phyloP scores from a whole-genome alignment of 2,888 invertebrate genomes.

The Ashinkailepas kermadecensis region DNA sequence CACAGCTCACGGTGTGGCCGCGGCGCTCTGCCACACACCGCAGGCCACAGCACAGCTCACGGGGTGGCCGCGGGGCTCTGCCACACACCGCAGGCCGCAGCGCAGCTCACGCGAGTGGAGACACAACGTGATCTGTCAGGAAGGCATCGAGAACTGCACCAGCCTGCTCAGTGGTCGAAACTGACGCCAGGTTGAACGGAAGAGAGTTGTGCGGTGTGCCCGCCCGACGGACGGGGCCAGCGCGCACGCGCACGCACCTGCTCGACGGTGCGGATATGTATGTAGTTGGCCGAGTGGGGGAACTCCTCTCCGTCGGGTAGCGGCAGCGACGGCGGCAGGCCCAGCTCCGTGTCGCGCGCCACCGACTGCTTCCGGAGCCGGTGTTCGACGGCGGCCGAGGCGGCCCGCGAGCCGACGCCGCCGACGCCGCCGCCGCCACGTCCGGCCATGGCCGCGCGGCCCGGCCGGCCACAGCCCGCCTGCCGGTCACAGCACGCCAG shows the following conservation, averaged over 20 bases:
- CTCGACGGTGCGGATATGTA: slow-evolving; percentile 3
- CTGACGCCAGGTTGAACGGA: no score
- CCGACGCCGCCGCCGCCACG: background rate
- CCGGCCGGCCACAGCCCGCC: background rate
- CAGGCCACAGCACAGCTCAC: no score
- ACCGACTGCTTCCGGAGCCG: background rate
- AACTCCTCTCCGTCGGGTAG: slow-evolving; percentile 16
- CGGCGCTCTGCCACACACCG: no score
- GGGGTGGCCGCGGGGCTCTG: no score
- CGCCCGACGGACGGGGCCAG: no score
- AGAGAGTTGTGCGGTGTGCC: no score
- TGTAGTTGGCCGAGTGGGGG: slow-evolving; percentile 7
- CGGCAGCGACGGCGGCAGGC: background rate
- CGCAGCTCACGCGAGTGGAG: no score
- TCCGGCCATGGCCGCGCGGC: background rate
- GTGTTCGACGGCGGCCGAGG: background rate
- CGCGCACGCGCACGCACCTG: background rate
- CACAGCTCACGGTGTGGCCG: no score
- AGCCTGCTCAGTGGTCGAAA: no score
- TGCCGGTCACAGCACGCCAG: background rate
- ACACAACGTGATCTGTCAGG: no score
- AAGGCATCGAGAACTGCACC: no score
- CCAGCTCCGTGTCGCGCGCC: slow-evolving; percentile 2
- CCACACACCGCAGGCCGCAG: no score
- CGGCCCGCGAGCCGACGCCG: background rate